Evolutionary conservation across 2,797 vertebrate genomes (phyloP).

Genomic region (Lagocephalus sceleratus): DNA sequence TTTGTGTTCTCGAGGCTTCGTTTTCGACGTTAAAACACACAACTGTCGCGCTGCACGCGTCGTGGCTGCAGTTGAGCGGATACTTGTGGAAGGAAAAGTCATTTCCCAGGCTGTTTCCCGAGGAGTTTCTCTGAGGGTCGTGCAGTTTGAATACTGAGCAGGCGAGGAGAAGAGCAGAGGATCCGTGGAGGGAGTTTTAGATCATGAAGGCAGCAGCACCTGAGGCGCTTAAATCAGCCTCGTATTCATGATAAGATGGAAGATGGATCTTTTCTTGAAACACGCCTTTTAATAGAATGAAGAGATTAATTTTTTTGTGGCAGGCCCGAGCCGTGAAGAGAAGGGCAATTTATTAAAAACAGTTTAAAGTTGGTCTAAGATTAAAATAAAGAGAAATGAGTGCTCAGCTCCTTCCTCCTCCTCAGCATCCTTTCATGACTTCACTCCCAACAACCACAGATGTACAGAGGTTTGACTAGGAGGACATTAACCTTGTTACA

Average conservation of each 20-base stretch:
- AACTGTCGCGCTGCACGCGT: constrained; percentile 17
- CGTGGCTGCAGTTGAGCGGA: constrained; percentile 31
- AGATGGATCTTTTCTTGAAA: constrained; percentile 31
- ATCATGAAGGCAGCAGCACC: constrained; percentile 41
- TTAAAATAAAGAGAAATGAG: neutral
- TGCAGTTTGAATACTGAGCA: constrained; percentile 66
- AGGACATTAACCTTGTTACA: constrained; percentile 42
- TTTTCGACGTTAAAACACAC: constrained; percentile 23
- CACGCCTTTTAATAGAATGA: constrained; percentile 5
- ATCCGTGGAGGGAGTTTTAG: constrained; percentile 18
- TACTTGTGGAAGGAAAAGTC: constrained; percentile 36
- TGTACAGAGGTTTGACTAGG: constrained; percentile 7
- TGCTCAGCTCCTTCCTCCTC: neutral
- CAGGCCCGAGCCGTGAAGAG: constrained; percentile 1
- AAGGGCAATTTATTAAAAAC: constrained; percentile 1
- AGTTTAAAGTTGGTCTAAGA: neutral
- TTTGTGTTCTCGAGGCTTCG: constrained; percentile 15
- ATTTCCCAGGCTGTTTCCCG: constrained; percentile 42
- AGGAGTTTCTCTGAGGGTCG: constrained; percentile 22
- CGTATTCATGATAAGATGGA: constrained; percentile 40
- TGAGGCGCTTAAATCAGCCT: constrained; percentile 41
- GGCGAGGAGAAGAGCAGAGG: constrained; percentile 19
- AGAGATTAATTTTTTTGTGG: constrained; percentile 28
- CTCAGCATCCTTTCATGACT: neutral
- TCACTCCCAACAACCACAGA: neutral